Evolutionary conservation across 2,797 vertebrate genomes (phyloP).

Genomic region (Notolabrus celidotus): DNA sequence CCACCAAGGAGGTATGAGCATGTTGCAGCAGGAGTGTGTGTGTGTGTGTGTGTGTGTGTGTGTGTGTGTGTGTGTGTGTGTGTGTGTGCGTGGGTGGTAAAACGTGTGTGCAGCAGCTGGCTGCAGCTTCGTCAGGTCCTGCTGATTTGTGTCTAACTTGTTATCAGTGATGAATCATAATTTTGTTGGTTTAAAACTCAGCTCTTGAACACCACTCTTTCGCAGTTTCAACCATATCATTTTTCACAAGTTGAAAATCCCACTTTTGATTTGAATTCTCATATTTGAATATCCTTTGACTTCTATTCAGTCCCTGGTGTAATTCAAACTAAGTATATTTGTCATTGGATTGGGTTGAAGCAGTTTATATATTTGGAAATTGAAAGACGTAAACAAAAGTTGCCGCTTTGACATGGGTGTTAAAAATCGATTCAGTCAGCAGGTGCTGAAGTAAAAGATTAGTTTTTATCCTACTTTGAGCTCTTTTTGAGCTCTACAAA

Average conservation of each 20-base stretch:
- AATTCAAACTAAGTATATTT: too few species aligned
- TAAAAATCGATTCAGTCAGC: neutral
- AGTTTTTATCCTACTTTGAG: neutral
- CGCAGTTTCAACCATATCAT: neutral
- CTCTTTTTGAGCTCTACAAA: neutral
- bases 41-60: constrained; percentile 19
- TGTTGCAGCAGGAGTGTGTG: constrained; percentile 15
- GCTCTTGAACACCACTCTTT: neutral
- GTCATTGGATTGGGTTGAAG: too few species aligned
- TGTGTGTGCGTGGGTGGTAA: constrained; percentile 11
- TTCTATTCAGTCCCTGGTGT: too few species aligned
- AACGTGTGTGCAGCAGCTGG: constrained; percentile 12
- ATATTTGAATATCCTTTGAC: too few species aligned
- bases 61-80: constrained; percentile 9
- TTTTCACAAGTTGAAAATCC: too few species aligned
- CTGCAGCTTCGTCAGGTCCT: constrained; percentile 11
- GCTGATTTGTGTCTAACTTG: neutral
- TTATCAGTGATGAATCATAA: neutral
- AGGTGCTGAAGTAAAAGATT: neutral
- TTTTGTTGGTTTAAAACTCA: neutral
- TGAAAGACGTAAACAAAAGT: too few species aligned
- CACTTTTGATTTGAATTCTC: too few species aligned
- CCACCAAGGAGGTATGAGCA: constrained; percentile 62
- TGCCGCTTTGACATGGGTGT: too few species aligned
- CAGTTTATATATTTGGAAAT: too few species aligned